A percentile compares a stretch with the other conserved stretches of the same genome.
Conservation (phyloP, 2,113 vertebrate species). For the Thunnus maccoyii region DNA sequence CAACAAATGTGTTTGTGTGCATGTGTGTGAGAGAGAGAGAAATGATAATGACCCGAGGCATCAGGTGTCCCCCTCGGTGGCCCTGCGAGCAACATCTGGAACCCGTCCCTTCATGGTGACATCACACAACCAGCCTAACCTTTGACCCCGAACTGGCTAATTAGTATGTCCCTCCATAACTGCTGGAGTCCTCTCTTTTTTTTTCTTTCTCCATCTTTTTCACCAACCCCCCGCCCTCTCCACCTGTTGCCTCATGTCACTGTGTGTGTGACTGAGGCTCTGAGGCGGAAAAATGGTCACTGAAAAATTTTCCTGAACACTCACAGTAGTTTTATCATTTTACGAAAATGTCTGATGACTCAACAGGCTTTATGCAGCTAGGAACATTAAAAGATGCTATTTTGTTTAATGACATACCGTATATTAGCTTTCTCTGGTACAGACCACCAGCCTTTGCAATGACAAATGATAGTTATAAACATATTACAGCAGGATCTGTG, state of each 20-base stretch:
- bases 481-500: slow-evolving; percentile 54
- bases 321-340: not conserved
- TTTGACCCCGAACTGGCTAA: slow-evolving; percentile 83
- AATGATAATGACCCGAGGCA: slow-evolving; percentile 57
- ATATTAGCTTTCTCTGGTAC: not conserved
- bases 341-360: not conserved
- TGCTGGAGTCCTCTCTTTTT: slow-evolving; percentile 50
- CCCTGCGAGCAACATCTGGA: slow-evolving; percentile 77
- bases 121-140: slow-evolving; percentile 77
- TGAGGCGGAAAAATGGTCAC: slow-evolving; percentile 7
- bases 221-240: slow-evolving; percentile 32
- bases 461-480: slow-evolving; percentile 20
- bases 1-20: slow-evolving; percentile 37
- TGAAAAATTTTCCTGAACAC: slow-evolving; percentile 17
- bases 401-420: not conserved
- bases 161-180: slow-evolving; percentile 80
- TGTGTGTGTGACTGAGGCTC: slow-evolving; percentile 20
- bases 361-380: not conserved
- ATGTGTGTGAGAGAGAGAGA: slow-evolving; percentile 38
- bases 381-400: not conserved
- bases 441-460: not conserved
- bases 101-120: slow-evolving; percentile 75
- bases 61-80: slow-evolving; percentile 67
- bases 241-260: slow-evolving; percentile 79
- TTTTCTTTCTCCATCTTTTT: slow-evolving; percentile 51